phyloP scores from a whole-genome alignment of 2,888 invertebrate genomes.

The Cistogaster globosa region DNA sequence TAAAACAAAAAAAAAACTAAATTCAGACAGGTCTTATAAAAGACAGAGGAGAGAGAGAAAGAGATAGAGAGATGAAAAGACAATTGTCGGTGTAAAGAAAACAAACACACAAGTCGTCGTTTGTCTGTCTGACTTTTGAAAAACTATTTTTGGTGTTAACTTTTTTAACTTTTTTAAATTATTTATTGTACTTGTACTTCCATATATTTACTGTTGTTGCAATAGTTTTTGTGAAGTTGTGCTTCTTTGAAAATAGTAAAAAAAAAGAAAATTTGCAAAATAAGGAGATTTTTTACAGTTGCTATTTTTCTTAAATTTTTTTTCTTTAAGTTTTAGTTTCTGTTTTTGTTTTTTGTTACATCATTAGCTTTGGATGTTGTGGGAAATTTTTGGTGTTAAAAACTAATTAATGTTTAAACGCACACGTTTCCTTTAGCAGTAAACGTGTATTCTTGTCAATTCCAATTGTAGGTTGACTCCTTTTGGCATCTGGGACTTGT shows the following conservation, averaged over 20 bases:
- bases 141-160: constrained; percentile 62
- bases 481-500: constrained; percentile 44
- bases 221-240: constrained; percentile 3
- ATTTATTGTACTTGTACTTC: constrained; percentile 40
- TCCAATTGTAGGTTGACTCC: constrained; percentile 28
- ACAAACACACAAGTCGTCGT: constrained; percentile 26
- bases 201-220: constrained; percentile 4
- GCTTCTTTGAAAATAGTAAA: constrained; percentile 4
- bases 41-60: constrained; percentile 3
- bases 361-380: constrained; percentile 10
- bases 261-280: constrained; percentile 40
- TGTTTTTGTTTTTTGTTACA: constrained; percentile 15
- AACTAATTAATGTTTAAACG: constrained; percentile 56
- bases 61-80: not conserved
- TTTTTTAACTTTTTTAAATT: constrained; percentile 58
- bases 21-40: constrained; percentile 8
- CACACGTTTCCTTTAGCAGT: constrained; percentile 14
- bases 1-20: not conserved
- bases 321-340: not conserved
- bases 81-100: constrained; percentile 36
- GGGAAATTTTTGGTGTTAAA: constrained; percentile 55
- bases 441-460: constrained; percentile 27
- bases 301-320: not conserved
- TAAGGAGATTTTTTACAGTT: constrained; percentile 47
- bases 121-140: constrained; percentile 42